A percentile compares a stretch with the other conserved stretches of the same genome.
These are phyloP conservation scores for Meda fulgida DNA, from an alignment of 2,797 vertebrate genomes.

Conservation along the genomic window DNA sequence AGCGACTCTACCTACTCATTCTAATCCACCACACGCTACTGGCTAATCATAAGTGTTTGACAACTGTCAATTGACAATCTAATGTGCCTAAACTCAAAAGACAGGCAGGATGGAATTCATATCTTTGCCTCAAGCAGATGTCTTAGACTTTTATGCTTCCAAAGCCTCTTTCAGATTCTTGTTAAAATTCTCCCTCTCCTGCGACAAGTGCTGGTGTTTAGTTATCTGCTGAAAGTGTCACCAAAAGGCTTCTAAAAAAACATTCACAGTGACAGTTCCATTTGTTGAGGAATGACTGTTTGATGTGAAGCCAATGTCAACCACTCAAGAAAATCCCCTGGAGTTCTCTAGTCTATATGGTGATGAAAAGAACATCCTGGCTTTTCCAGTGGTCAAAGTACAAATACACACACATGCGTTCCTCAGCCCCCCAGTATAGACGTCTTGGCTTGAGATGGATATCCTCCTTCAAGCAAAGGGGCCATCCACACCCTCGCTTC, in stretches of 20 bases:
- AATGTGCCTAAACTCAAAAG: neutral
- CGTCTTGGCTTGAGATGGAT: conserved; percentile 35
- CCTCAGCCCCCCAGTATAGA: conserved; percentile 17
- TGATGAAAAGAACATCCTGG: conserved; percentile 53
- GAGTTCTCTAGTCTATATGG: conserved; percentile 25
- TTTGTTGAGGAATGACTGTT: conserved; percentile 44
- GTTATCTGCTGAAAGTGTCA: conserved; percentile 35
- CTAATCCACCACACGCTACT: neutral
- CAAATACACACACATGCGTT: conserved; percentile 43
- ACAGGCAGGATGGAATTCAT: conserved; percentile 1
- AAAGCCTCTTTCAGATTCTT: conserved; percentile 19
- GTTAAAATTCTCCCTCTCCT: conserved; percentile 33
- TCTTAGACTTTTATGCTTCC: conserved; percentile 7
- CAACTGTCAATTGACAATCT: neutral
- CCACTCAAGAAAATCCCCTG: conserved; percentile 29
- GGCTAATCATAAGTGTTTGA: neutral
- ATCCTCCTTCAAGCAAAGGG: conserved; percentile 55
- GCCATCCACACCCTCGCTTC: neutral
- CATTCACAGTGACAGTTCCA: conserved; percentile 38
- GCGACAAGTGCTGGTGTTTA: conserved; percentile 17
- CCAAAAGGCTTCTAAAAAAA: conserved; percentile 41
- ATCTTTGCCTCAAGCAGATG: conserved; percentile 29
- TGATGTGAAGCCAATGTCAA: conserved; percentile 46
- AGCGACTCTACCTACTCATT: neutral
- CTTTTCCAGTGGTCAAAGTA: conserved; percentile 50